Base-by-base conservation (phyloP, 2,797 vertebrate genomes). In the Melanotaenia parkinsoni region DNA sequence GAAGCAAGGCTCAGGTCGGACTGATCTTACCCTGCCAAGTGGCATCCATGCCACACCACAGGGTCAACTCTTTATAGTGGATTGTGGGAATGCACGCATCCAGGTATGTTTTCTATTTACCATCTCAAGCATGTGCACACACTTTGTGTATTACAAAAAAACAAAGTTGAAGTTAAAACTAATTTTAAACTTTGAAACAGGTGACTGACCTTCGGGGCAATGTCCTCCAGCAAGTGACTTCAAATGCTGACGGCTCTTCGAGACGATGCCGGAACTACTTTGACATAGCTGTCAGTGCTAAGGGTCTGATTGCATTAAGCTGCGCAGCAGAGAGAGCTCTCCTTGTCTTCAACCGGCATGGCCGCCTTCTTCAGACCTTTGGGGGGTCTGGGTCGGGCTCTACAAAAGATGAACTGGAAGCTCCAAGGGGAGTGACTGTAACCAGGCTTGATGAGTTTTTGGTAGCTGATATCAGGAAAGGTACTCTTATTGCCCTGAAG, bases 31-130 rank as follows among this genome's bases (percentile, higher is more conserved):
- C 4, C 82, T 96, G 3, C 95, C 95, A 14, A 95, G 94, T 76
- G 95, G 95, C 9, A 80, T 96, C 43, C 91, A 95, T 30, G 83
- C 83, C n/a, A 93, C 93, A 1, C 80, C 88, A 7, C 91, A 94
- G 37, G 94, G 95, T 2, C 91, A 94, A 20, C 89, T 96, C 38
- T 96, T 94, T 50, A 88, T 95, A 32, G 95, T 95, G 32, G 95
- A 96, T 76, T 95, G 94, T 20, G 95, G 95, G 60, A 96, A 96
- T 66, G 91, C 92, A 16, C 93, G 95, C 22, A 74, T 96, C 70
- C 95, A 96, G 91, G 91, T 93, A 83, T 63, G 84, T 82, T 22
- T 74, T 72, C 16, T 70, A 8, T 73, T 57, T 20, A 63, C 10
- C 0, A 0, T 54, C 26, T 76, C 7, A 24, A 43, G 56, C 47